A percentile compares a stretch with the other conserved stretches of the same genome.
Conservation (phyloP, 2,888 invertebrate species). For the Alloscopus bannaensis region DNA sequence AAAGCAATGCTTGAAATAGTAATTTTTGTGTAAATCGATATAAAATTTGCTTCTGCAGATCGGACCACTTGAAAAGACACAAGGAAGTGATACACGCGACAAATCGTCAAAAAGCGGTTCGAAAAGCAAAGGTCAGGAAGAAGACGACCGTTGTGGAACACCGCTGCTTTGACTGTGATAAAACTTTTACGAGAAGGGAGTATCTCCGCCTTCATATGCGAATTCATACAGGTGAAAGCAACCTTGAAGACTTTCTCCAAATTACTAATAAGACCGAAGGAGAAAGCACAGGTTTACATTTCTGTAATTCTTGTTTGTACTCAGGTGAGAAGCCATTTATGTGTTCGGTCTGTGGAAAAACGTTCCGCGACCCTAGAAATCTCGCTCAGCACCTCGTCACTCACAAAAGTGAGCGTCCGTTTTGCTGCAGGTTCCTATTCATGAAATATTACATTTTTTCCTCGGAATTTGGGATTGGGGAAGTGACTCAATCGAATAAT, state of each 20-base stretch:
- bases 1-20: too few relatives aligned
- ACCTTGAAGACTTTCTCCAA: background rate
- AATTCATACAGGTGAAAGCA: constrained; percentile 60
- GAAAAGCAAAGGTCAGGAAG: background rate
- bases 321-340: constrained; percentile 39
- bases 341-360: constrained; percentile 51
- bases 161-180: constrained; percentile 58
- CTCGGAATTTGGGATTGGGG: too few relatives aligned
- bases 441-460: too few relatives aligned
- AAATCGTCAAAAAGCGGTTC: background rate
- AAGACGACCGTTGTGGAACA: constrained; percentile 17
- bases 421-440: constrained; percentile 51
- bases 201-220: constrained; percentile 60
- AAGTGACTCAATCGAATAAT: too few relatives aligned
- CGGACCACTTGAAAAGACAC: constrained; percentile 48
- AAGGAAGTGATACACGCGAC: constrained; percentile 19
- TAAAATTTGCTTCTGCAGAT: too few relatives aligned
- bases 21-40: too few relatives aligned
- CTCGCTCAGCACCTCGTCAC: constrained; percentile 55
- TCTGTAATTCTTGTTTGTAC: background rate
- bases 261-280: too few relatives aligned
- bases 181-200: constrained; percentile 58
- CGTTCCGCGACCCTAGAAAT: constrained; percentile 55
- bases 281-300: too few relatives aligned
- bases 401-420: constrained; percentile 60